A percentile compares a stretch with the other conserved stretches of the same genome.
Conservation (phyloP, 2,113 vertebrate genomes). For the Micronycteris hirsuta region DNA sequence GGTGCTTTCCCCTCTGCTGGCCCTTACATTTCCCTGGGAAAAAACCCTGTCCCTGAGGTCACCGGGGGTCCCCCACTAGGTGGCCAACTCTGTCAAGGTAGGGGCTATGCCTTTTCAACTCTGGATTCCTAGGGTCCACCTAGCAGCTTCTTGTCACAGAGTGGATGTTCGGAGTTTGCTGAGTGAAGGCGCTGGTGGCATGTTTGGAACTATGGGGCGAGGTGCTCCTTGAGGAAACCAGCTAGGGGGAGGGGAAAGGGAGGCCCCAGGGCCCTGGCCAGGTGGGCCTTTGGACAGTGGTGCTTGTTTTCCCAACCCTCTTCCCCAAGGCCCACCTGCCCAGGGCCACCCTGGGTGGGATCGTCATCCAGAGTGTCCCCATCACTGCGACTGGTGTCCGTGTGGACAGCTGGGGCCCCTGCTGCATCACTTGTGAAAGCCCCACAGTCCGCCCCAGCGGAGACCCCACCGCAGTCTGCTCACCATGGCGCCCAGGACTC, state of each 20-base stretch:
- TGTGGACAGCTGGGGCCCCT: not conserved
- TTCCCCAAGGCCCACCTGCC: not conserved
- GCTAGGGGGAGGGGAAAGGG: not conserved
- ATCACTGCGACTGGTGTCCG: not conserved
- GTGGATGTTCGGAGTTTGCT: not conserved
- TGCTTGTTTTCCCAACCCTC: not conserved
- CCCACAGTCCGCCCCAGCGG: accelerated
- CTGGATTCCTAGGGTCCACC: not conserved
- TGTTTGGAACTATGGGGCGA: accelerated
- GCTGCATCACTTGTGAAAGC: not conserved
- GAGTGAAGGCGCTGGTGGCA: not conserved
- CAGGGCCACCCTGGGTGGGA: not conserved
- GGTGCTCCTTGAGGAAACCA: not conserved
- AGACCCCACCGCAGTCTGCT: not conserved
- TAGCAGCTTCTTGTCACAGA: not conserved
- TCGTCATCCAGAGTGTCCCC: not conserved
- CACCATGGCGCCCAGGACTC: not conserved
- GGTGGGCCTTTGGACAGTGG: not conserved
- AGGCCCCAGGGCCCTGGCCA: not conserved
- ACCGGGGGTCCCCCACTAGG: not conserved
- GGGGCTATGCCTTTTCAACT: not conserved
- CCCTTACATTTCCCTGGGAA: not conserved
- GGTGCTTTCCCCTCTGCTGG: not conserved
- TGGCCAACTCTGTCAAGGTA: not conserved
- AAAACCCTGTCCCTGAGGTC: not conserved